Conservation (phyloP, 2,113 vertebrate genomes). For the Barnardius zonarius region DNA sequence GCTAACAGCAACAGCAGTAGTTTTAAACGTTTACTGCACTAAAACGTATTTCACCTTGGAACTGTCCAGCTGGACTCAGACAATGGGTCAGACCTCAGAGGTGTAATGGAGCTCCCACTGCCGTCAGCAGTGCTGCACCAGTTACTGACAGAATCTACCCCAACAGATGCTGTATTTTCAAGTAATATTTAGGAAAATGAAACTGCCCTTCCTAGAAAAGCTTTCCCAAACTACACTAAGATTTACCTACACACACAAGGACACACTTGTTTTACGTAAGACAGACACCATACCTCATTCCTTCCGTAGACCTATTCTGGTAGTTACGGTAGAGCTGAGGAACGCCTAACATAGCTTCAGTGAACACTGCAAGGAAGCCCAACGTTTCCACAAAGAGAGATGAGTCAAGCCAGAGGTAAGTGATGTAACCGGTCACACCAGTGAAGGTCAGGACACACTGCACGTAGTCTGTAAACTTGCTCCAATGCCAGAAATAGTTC, state of each 20-base stretch:
- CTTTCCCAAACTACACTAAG: neutral
- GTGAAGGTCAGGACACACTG: constrained; percentile 92
- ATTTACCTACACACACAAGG: neutral
- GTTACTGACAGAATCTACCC: neutral
- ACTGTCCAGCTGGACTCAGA: neutral
- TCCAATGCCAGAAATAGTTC: constrained; percentile 94
- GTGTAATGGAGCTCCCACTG: neutral
- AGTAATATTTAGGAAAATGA: neutral
- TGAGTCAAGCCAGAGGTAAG: constrained; percentile 92
- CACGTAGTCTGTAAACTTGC: constrained; percentile 89
- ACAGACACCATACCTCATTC: constrained; percentile 86
- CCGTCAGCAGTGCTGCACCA: neutral
- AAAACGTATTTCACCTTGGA: neutral
- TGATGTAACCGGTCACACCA: constrained; percentile 84
- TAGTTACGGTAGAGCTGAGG: constrained; percentile 95
- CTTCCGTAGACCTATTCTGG: constrained; percentile 91
- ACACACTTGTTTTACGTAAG: neutral
- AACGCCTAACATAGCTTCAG: constrained; percentile 91
- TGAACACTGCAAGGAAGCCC: constrained; percentile 94
- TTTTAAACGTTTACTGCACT: neutral
- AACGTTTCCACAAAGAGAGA: constrained; percentile 87
- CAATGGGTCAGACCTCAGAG: neutral
- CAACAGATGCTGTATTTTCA: neutral
- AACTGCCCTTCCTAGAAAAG: neutral
- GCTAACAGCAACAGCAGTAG: neutral